Evolutionary conservation across 2,113 vertebrate genomes (phyloP).

Genomic region (Psephotus haematonotus): DNA sequence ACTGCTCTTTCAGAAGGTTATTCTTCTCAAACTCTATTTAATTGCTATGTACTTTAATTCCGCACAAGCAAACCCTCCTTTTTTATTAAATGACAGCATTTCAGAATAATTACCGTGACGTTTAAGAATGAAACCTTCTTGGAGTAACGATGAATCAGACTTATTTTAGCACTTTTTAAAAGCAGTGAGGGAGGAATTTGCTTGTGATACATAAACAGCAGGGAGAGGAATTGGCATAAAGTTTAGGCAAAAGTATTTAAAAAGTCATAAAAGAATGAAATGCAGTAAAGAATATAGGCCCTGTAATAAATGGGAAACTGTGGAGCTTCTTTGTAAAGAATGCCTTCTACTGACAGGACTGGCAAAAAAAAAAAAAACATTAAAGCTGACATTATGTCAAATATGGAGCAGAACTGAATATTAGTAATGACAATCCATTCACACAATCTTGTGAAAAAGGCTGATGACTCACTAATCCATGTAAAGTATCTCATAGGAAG

Average conservation of each 20-base stretch:
- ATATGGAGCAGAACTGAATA: not conserved
- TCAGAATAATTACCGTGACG: not conserved
- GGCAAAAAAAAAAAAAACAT: not conserved
- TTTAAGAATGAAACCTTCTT: not conserved
- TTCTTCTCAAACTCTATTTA: not conserved
- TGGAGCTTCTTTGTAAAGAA: not conserved
- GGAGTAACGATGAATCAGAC: not conserved
- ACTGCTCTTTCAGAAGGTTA: not conserved
- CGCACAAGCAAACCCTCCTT: not conserved
- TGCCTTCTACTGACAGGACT: not conserved
- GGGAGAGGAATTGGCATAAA: not conserved
- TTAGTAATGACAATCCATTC: not conserved
- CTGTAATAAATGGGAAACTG: not conserved
- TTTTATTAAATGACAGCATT: not conserved
- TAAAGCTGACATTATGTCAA: not conserved
- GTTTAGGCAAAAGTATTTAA: not conserved
- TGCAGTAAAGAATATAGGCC: not conserved
- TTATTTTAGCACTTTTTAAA: not conserved
- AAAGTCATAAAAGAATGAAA: not conserved
- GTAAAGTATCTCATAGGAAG: not conserved
- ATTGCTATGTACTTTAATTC: not conserved
- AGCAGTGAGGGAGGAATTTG: not conserved
- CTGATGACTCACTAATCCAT: not conserved
- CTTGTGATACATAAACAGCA: not conserved
- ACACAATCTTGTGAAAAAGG: not conserved